Evolutionary conservation across 2,113 vertebrate species (phyloP), one percentile per base, ranked within the genome.

Genomic region (Lycocorax pyrrhopterus): DNA sequence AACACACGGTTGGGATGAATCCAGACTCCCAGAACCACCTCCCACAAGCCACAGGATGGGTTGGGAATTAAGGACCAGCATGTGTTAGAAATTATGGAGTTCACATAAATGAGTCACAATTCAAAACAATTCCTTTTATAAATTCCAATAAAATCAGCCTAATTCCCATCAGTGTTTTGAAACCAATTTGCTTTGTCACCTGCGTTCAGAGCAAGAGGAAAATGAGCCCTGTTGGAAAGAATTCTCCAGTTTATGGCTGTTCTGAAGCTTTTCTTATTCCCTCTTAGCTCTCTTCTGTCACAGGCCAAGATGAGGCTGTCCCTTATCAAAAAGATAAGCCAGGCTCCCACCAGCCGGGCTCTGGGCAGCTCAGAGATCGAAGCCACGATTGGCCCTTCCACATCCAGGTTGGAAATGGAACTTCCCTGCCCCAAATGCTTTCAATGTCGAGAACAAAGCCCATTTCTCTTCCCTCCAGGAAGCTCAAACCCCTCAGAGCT

Each of bases 381-480:
- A 68, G 46, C 3, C 7, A 62, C 0, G 3, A 51, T 67, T 33
- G 51, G 13, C 56, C 52, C 52, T 68, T 72, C 56, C 58, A n/a
- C 37, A 30, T 4, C 4, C 5, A 82, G 29, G 49, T 1, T 76
- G 27, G 37, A 51, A 75, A 75, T 5, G 12, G n/a, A 67, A 86
- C 14, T 30, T 64, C 58, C 39, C 47, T 25, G 58, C 62, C 56
- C 29, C 30, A 27, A 75, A 59, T 0, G 6, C 30, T 71, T 77
- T 41, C 77, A 21, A 0, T 4, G 7, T 18, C 0, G 0, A 63
- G 59, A 66, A 74, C 8, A 83, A 86, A 90, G 14, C 9, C 5
- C 41, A n/a, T 39, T 71, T 66, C 77, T 75, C 22, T 62, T 77
- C 33, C 51, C 59, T 37, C 11, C 39, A 22, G 0, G 0, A 63